Conservation (phyloP, 2,888 invertebrate species). For the Alsophila aescularia region DNA sequence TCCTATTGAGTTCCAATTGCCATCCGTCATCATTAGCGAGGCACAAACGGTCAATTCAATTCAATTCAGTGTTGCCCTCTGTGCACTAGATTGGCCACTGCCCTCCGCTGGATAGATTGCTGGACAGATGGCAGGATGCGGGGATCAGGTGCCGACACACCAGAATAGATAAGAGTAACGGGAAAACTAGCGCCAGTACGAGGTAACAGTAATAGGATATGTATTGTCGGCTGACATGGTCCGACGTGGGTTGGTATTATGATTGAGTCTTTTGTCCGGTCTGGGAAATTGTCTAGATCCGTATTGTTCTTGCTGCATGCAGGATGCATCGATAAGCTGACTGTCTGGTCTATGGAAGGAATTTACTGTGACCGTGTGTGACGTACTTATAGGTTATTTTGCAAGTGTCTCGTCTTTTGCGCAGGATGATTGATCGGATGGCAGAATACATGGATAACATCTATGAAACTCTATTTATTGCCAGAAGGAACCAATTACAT, state of each 20-base stretch:
- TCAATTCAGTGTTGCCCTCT: conserved; percentile 65
- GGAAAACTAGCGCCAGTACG: no score
- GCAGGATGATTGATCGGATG: background rate
- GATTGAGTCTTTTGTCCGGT: background rate
- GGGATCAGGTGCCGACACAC: conserved; percentile 53
- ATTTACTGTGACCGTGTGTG: background rate
- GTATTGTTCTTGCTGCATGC: background rate
- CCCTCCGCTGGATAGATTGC: conserved; percentile 30
- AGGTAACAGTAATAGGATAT: conserved; percentile 16
- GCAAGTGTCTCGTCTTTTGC: conserved; percentile 3
- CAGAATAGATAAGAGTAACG: background rate
- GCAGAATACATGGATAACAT: background rate
- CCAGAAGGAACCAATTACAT: no score
- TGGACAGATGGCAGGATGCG: conserved; percentile 59
- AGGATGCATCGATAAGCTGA: conserved; percentile 12
- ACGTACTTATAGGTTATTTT: background rate
- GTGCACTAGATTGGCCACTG: conserved; percentile 37
- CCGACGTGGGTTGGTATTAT: background rate
- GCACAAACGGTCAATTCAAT: conserved; percentile 72
- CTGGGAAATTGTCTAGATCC: background rate
- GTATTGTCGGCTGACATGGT: background rate
- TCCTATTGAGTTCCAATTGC: conserved; percentile 33
- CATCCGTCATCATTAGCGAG: conserved; percentile 67
- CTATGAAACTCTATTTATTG: no score
- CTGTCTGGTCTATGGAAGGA: background rate